Conservation (phyloP, 2,797 vertebrate species). For the Eulemur mongoz region DNA sequence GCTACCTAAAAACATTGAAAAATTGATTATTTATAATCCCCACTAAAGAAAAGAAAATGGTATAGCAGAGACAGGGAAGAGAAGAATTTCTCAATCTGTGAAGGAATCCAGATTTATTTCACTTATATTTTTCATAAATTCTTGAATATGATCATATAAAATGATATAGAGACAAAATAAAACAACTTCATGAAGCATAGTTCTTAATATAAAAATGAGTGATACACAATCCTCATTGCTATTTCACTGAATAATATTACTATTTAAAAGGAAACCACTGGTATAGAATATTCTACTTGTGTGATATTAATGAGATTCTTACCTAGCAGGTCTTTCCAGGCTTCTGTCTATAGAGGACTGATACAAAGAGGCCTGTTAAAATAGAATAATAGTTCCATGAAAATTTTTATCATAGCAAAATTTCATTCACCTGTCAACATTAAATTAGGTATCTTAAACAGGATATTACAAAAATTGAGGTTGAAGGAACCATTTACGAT, state of each 20-base stretch:
- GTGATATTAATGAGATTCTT: constrained; percentile 75
- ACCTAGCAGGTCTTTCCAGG: constrained; percentile 94
- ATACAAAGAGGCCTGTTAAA: constrained; percentile 92
- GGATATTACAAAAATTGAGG: constrained; percentile 3
- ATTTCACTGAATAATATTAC: neutral
- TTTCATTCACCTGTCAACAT: neutral
- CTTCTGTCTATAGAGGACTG: constrained; percentile 90
- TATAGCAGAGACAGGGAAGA: neutral
- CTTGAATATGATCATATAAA: neutral
- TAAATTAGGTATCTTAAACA: constrained; percentile 38
- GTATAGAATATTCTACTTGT: neutral
- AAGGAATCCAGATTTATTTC: neutral
- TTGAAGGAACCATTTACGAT: neutral
- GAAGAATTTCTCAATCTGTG: neutral
- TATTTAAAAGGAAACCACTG: neutral
- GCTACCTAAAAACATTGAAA: neutral
- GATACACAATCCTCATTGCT: neutral
- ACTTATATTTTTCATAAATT: neutral
- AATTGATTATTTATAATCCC: neutral
- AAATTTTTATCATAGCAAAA: neutral
- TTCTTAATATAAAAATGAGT: neutral
- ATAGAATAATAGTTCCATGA: constrained; percentile 79
- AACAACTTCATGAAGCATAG: neutral
- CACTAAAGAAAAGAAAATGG: neutral
- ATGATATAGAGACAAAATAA: neutral